Evolutionary conservation across 2,797 vertebrate species (phyloP), one percentile per base, ranked within the genome.

Genomic region (Squalus acanthias): DNA sequence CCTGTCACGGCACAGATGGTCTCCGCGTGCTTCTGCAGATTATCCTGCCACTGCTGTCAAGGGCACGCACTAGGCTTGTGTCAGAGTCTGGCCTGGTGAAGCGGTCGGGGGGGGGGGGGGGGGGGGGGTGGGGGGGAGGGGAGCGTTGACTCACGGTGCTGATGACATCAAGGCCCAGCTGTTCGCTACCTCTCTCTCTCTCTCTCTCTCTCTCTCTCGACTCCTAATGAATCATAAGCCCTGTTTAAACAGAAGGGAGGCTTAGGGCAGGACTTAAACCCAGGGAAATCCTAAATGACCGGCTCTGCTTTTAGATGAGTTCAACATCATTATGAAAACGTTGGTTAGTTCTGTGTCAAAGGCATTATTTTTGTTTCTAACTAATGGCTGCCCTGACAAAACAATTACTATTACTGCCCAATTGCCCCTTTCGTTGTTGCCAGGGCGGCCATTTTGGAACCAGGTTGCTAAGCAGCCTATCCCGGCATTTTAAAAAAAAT

Each of bases 1-100:
- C 33, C 91, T 69, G 91, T 67, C n/a, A 9, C 6, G 15, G 46
- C 63, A 69, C 91, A 93, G 91, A 93, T 93, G 91, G 91, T 93
- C n/a, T 22, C 20, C 9, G 88, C 4, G 10, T 20, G 88, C 24
- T 50, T 67, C n/a, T 69, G 63, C n/a, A 46, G 63, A 46, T 93
- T 69, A 67, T 93, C 91, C 91, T 69, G 46, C 24, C 9, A 67
- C 33, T 3, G 15, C 91, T 69, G 20, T 67, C 91, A 93, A 69
- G 63, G 91, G 65, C 91, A 91, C 88, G 13, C 53, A 46, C n/a
- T 63, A 46, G 39, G 91, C 63, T 63, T 33, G 26, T 91, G 88
- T n/a, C 29, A 91, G 26, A 60, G 88, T 63, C 63, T 24, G 65
- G 91, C 91, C n/a, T 67, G 17, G 91, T 24, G 20, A 39, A 39